phyloP scores from a whole-genome alignment of 2,113 vertebrate species.

The Dicrurus megarhynchus region DNA sequence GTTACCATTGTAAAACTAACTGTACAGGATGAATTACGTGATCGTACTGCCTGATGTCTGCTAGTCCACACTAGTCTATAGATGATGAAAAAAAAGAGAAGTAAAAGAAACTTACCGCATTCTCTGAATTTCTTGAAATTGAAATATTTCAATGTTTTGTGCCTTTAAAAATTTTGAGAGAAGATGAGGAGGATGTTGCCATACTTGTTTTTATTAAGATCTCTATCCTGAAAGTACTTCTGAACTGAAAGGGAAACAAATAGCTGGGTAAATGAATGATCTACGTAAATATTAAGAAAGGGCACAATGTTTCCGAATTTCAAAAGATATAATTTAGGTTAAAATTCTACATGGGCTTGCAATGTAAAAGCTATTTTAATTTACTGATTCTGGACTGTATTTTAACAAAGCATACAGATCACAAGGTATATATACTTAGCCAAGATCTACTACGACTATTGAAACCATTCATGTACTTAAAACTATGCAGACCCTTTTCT shows the following conservation, averaged over 20 bases:
- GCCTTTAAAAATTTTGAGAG: not conserved
- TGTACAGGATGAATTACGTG: not conserved
- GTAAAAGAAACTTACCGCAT: not conserved
- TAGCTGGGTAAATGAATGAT: not conserved
- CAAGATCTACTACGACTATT: not conserved
- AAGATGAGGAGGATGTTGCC: not conserved
- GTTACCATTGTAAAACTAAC: not conserved
- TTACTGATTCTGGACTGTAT: not conserved
- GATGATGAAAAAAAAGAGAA: not conserved
- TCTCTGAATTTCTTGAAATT: not conserved
- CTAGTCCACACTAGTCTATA: not conserved
- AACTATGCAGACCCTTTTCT: not conserved
- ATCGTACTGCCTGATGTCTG: not conserved
- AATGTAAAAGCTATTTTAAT: not conserved
- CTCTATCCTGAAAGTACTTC: not conserved
- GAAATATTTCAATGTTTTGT: not conserved
- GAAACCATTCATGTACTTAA: not conserved
- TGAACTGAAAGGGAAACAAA: not conserved
- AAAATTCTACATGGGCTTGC: not conserved
- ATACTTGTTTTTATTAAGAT: not conserved
- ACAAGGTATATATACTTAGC: not conserved
- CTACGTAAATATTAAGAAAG: not conserved
- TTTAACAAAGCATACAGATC: not conserved
- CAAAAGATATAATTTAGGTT: not conserved
- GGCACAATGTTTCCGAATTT: not conserved